phyloP scores from a whole-genome alignment of 2,888 invertebrate genomes.

The Flexamia atlantica region DNA sequence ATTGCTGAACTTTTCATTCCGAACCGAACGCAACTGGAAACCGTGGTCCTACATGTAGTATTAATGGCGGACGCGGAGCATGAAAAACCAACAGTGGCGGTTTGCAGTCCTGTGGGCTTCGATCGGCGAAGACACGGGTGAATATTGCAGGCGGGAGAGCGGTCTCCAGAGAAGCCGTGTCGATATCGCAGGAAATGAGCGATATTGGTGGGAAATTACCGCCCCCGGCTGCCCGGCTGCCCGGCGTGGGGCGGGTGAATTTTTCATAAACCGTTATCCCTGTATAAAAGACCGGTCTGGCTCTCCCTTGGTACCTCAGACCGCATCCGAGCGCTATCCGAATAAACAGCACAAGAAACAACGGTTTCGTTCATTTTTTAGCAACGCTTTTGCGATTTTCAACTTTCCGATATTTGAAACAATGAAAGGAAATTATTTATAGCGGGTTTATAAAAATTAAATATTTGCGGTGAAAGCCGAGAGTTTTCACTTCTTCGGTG shows the following conservation, averaged over 20 bases:
- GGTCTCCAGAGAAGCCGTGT: conserved; percentile 33
- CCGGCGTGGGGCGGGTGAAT: conserved; percentile 6
- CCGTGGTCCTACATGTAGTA: too few species aligned
- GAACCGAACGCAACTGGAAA: too few species aligned
- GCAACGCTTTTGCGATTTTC: not conserved
- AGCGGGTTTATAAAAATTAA: too few species aligned
- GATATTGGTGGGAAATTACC: conserved; percentile 32
- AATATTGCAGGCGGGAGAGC: conserved; percentile 46
- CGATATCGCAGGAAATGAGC: conserved; percentile 27
- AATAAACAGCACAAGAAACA: not conserved
- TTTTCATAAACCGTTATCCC: conserved; percentile 35
- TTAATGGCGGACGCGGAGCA: not conserved
- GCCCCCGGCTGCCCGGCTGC: conserved; percentile 13
- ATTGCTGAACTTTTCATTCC: too few species aligned
- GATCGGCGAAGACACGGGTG: conserved; percentile 21
- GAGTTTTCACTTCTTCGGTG: too few species aligned
- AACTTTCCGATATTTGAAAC: too few species aligned
- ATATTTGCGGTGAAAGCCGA: too few species aligned
- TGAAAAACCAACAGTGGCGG: not conserved
- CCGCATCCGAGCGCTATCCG: not conserved
- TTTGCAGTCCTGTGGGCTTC: not conserved
- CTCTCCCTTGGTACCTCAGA: not conserved
- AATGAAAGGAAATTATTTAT: too few species aligned
- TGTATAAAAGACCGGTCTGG: not conserved
- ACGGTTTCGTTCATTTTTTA: conserved; percentile 1